These are phyloP conservation scores for Vanessa atalanta DNA, from an alignment of 1,140 invertebrate genomes.

Conservation along the genomic window DNA sequence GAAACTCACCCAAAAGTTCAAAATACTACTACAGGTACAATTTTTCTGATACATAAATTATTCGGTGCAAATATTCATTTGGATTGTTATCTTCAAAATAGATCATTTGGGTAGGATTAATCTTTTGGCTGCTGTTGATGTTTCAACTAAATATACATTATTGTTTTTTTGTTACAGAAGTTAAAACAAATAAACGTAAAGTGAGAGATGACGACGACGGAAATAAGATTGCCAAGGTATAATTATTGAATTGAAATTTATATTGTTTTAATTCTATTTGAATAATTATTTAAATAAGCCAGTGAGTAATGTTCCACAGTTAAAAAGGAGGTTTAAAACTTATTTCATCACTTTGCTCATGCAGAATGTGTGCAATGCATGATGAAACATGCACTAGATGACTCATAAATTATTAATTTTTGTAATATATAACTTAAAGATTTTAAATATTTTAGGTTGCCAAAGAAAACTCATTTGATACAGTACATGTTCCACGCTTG, in stretches of 20 bases:
- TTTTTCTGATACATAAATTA: neutral
- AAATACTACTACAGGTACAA: conserved; percentile 10
- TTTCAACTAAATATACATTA: too few species aligned
- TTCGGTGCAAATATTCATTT: neutral
- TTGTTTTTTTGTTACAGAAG: neutral
- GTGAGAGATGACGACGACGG: conserved; percentile 56
- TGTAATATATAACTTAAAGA: too few species aligned
- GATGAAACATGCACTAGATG: too few species aligned
- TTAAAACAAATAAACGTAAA: conserved; percentile 39
- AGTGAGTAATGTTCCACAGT: too few species aligned
- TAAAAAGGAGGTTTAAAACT: too few species aligned
- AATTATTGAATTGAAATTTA: neutral
- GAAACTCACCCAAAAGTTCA: conserved; percentile 29
- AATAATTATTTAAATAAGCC: too few species aligned
- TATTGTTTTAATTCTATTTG: too few species aligned
- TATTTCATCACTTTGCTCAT: too few species aligned
- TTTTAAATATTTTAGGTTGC: conserved; percentile 43
- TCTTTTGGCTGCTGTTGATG: too few species aligned
- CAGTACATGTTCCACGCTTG: conserved; percentile 54
- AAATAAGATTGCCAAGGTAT: conserved; percentile 50
- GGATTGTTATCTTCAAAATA: neutral
- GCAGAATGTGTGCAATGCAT: too few species aligned
- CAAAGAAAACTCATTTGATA: conserved; percentile 54
- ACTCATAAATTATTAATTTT: too few species aligned
- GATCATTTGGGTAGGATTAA: conserved; percentile 13